phyloP scores from a whole-genome alignment of 2,888 invertebrate species.

The Bellardia pandia region DNA sequence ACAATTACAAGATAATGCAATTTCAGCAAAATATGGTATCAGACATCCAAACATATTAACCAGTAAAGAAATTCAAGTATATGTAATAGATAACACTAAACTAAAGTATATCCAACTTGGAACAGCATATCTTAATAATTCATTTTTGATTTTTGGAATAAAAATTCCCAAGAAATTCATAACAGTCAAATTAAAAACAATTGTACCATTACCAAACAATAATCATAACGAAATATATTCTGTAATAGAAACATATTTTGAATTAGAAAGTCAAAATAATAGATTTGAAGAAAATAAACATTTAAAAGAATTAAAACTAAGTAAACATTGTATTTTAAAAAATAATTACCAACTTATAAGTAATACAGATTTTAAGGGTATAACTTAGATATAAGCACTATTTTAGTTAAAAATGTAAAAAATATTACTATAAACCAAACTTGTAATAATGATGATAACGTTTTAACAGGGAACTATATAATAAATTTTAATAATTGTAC shows the following conservation, averaged over 20 bases:
- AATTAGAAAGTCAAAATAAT: not conserved
- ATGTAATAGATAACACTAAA: constrained; percentile 53
- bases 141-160: constrained; percentile 27
- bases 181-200: constrained; percentile 15
- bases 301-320: constrained; percentile 14
- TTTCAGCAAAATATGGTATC: constrained; percentile 60
- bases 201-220: constrained; percentile 13
- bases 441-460: too few relatives aligned
- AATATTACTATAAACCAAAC: too few relatives aligned
- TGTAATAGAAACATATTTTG: not conserved
- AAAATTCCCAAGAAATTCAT: constrained; percentile 52
- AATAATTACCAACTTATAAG: too few relatives aligned
- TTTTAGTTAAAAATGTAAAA: too few relatives aligned
- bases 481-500: too few relatives aligned
- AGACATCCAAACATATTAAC: constrained; percentile 54
- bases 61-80: constrained; percentile 33
- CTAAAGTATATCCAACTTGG: constrained; percentile 57
- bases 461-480: too few relatives aligned
- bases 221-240: constrained; percentile 55
- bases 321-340: too few relatives aligned
- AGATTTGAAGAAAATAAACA: constrained; percentile 44
- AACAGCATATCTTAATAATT: constrained; percentile 47
- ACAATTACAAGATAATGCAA: constrained; percentile 46
- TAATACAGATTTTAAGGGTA: too few relatives aligned
- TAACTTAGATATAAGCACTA: too few relatives aligned